Percentiles rank a stretch among this genome's conserved stretches.
These are phyloP conservation scores for Blastobasis adustella DNA, from an alignment of 2,888 invertebrate species.

Conservation along the genomic window DNA sequence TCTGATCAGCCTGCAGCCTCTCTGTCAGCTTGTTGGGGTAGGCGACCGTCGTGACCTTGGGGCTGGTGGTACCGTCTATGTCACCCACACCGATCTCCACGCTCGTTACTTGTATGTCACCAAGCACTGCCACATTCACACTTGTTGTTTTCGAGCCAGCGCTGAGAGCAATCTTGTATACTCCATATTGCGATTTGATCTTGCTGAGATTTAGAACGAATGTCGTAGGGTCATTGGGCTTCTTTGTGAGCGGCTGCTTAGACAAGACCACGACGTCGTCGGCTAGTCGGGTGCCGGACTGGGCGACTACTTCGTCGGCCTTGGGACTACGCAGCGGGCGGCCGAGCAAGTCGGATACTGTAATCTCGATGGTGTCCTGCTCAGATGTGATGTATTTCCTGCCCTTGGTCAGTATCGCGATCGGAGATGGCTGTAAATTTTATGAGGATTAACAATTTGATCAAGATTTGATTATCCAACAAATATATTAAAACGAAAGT, in stretches of 20 bases:
- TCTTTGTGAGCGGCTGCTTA: conserved; percentile 73
- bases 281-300: conserved; percentile 82
- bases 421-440: conserved; percentile 80
- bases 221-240: conserved; percentile 76
- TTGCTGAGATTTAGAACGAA: conserved; percentile 86
- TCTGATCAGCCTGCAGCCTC: conserved; percentile 87
- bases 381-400: conserved; percentile 84
- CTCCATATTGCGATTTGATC: conserved; percentile 86
- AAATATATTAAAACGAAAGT: no score
- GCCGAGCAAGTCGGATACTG: conserved; percentile 84
- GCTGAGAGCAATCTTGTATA: conserved; percentile 87
- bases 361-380: conserved; percentile 82
- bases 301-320: conserved; percentile 80
- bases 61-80: conserved; percentile 90
- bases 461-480: no score
- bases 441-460: no score
- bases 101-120: conserved; percentile 83
- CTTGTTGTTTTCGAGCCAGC: conserved; percentile 78
- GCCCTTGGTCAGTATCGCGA: conserved; percentile 87
- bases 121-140: conserved; percentile 80
- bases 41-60: conserved; percentile 82
- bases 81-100: conserved; percentile 93
- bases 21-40: conserved; percentile 82
- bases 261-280: conserved; percentile 86
- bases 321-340: conserved; percentile 78